Conservation (phyloP, 2,888 invertebrate species). For the Eremobia ochroleuca region DNA sequence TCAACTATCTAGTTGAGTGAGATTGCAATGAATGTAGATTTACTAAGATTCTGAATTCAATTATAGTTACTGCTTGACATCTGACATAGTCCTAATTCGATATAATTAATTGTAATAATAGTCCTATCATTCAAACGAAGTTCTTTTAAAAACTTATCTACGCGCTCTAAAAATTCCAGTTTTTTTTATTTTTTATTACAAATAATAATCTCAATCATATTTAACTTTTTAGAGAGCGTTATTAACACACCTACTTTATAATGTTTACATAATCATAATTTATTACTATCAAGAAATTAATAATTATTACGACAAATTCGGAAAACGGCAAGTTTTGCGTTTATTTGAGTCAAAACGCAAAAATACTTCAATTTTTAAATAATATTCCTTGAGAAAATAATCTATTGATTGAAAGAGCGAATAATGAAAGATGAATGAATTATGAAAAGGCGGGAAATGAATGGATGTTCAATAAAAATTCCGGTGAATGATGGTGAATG, state of each 20-base stretch:
- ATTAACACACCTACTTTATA: conserved; percentile 32
- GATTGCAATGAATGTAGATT: too few relatives aligned
- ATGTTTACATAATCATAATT: conserved; percentile 41
- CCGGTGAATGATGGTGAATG: conserved; percentile 50
- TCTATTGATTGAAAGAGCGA: conserved; percentile 17
- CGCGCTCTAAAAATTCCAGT: conserved; percentile 56
- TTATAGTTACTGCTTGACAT: neutral
- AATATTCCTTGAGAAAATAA: neutral
- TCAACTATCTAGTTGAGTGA: neutral
- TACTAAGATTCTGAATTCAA: conserved; percentile 4
- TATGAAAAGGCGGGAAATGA: conserved; percentile 27
- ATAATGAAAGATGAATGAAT: conserved; percentile 29
- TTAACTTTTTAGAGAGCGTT: conserved; percentile 57
- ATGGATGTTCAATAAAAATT: conserved; percentile 57
- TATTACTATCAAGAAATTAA: conserved; percentile 26
- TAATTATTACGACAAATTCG: conserved; percentile 27
- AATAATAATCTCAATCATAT: conserved; percentile 48
- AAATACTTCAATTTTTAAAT: neutral
- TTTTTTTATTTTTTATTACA: conserved; percentile 34
- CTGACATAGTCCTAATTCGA: neutral
- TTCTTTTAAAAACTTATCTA: conserved; percentile 40
- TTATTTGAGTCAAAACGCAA: conserved; percentile 5
- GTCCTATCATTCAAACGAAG: conserved; percentile 26
- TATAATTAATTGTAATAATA: conserved; percentile 9
- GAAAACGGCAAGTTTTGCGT: conserved; percentile 17